phyloP scores from a whole-genome alignment of 64 coral and sea anemone species.

The Catalaphyllia jardinei region DNA sequence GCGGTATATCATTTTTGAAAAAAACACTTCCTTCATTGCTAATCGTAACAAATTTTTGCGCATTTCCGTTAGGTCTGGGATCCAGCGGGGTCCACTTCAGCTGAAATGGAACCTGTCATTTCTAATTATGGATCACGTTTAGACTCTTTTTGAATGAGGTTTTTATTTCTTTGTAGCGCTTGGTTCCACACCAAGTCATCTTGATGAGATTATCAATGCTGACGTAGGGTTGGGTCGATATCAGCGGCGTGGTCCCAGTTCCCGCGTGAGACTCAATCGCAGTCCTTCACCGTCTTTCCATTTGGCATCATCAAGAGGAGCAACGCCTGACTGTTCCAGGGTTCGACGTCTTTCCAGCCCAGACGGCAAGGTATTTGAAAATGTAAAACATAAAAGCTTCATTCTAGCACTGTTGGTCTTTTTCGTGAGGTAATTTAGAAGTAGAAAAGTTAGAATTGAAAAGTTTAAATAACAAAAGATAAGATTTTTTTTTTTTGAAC shows the following conservation, averaged over 20 bases:
- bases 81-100: too few species aligned
- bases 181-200: slow-evolving; percentile 61
- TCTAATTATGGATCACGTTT: background rate
- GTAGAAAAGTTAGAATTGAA: too few species aligned
- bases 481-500: too few species aligned
- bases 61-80: too few species aligned
- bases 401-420: too few species aligned
- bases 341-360: slow-evolving; percentile 12
- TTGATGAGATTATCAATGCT: slow-evolving; percentile 69
- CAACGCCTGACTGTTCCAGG: slow-evolving; percentile 13
- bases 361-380: slow-evolving; percentile 25
- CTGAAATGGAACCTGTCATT: background rate
- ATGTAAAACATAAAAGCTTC: background rate
- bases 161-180: slow-evolving; percentile 39
- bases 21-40: too few species aligned
- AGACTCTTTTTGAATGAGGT: background rate
- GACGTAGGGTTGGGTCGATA: slow-evolving; percentile 63
- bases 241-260: slow-evolving; percentile 47
- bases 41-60: too few species aligned
- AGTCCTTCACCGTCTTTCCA: slow-evolving; percentile 53
- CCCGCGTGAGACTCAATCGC: slow-evolving; percentile 52
- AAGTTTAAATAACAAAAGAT: too few species aligned
- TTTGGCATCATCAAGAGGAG: slow-evolving; percentile 24
- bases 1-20: too few species aligned
- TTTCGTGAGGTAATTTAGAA: too few species aligned